Base-by-base conservation (phyloP, 2,797 vertebrate genomes). In the Karalla daura region DNA sequence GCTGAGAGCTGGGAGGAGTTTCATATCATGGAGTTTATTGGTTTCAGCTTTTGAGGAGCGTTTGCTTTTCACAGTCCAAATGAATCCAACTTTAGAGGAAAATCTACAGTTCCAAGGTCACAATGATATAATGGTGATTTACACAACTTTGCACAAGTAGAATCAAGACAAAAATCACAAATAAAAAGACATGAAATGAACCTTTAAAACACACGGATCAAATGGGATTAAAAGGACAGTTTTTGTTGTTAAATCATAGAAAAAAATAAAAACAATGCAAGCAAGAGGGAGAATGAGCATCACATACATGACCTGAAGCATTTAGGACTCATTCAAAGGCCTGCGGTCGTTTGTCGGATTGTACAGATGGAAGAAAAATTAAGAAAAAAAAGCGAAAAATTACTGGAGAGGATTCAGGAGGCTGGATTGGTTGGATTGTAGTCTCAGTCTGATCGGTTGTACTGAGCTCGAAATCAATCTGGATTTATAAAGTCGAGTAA, bases 181-280 rank as follows among this genome's bases (percentile, higher is more conserved):
- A 33, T 53, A 61, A 21, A 70, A 37, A 30, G 54, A 86, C 52
- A 50, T 18, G 30, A 81, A 76, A 80, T 28, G 5, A 64, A 63
- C 20, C n/a, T n/a, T 54, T 63, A 72, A 66, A 69, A 74, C 28
- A 70, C 27, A 69, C 62, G 36, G 36, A 88, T 72, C 21, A 67
- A 41, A 84, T 75, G 61, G 35, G 46, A 84, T 87, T 75, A 51
- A 56, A 84, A 76, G n/a, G 7, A 88, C 35, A 83, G 14, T 81
- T 87, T 85, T n/a, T n/a, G n/a, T n/a, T 62, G 77, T 88, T 60
- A 64, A 83, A 39, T 14, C n/a, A 87, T 80, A 88, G 56, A 88
- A 83, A 88, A 77, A 76, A 7, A n/a, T n/a, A n/a, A n/a, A 32
- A 32, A 32, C 5, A 40, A 83, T 60, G 58, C 86, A 91, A 86